Evolutionary conservation across 2,888 invertebrate species (phyloP), one percentile per base, ranked within the genome.

Genomic region (Parascotia fuliginaria): DNA sequence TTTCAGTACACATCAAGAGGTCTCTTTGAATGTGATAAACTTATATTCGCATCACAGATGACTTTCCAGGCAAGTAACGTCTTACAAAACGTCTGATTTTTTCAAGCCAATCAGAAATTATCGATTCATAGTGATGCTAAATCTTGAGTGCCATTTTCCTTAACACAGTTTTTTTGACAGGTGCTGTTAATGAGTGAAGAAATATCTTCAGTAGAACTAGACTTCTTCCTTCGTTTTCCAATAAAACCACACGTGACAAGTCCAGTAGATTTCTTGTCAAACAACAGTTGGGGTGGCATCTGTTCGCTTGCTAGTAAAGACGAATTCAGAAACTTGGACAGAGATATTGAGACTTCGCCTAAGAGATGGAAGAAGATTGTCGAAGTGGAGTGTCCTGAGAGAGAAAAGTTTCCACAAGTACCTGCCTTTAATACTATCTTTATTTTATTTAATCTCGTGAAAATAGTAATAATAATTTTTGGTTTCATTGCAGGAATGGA

Each of bases 351-450:
- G 87, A 97, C 96, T 2, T 98, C 98, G 0, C 96, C 97, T n/a
- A 99, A 98, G 80, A 94, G 98, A 47, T 99, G 99, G 99, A 98
- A 98, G 85, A 98, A 98, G 87, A 95, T 98, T 72, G 97, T 98
- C 0, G 99, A 99, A 87, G 96, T 96, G 70, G 98, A 99, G 78
- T 96, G 96, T 73, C 98, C 99, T 0, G 99, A 99, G 85, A 95
- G 97, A 64, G 98, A 99, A 79, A 98, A 98, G 83, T 97, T 99
- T 83, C 99, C 99, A 0, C 98, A 98, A 84, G 92, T 91, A 19
- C 13, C 2, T 3, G 3, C 9, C n/a, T n/a, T 11, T n/a, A 9
- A 1, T 9, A 7, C 7, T 7, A 7, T 24, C 3, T 7, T 7
- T 24, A 3, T 6, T 24, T 11, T 12, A 4, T 7, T 11, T 29